These are phyloP conservation scores for Antigone vipio DNA, from an alignment of 2,113 vertebrate species.

Conservation along the genomic window DNA sequence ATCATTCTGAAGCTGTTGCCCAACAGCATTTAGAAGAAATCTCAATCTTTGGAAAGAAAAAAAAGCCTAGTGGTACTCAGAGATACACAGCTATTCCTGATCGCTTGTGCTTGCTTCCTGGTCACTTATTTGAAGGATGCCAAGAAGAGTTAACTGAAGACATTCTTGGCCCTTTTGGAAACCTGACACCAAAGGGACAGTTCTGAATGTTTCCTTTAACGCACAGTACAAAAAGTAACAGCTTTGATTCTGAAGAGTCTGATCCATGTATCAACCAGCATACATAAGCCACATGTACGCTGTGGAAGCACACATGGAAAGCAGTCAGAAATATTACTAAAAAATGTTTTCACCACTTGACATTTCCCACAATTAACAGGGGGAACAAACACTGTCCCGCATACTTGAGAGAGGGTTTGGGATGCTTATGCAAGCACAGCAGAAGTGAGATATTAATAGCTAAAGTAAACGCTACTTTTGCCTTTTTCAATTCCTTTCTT, in stretches of 20 bases:
- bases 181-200: not conserved
- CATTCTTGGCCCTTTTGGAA: not conserved
- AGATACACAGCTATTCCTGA: not conserved
- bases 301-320: not conserved
- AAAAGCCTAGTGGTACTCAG: not conserved
- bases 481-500: not conserved
- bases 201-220: not conserved
- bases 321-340: constrained; percentile 12
- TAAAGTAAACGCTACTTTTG: not conserved
- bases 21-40: not conserved
- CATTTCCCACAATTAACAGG: not conserved
- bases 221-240: not conserved
- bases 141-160: not conserved
- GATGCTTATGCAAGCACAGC: not conserved
- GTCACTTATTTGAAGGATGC: not conserved
- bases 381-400: not conserved
- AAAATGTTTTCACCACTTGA: constrained; percentile 21
- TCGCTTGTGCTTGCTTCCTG: not conserved
- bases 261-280: not conserved
- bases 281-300: not conserved
- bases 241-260: not conserved
- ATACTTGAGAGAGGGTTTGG: not conserved
- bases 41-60: not conserved
- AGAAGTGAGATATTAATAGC: not conserved
- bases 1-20: not conserved